Evolutionary conservation across 2,113 vertebrate genomes (phyloP), one percentile per base, ranked within the genome.

Genomic region (Brachypteracias leptosomus): DNA sequence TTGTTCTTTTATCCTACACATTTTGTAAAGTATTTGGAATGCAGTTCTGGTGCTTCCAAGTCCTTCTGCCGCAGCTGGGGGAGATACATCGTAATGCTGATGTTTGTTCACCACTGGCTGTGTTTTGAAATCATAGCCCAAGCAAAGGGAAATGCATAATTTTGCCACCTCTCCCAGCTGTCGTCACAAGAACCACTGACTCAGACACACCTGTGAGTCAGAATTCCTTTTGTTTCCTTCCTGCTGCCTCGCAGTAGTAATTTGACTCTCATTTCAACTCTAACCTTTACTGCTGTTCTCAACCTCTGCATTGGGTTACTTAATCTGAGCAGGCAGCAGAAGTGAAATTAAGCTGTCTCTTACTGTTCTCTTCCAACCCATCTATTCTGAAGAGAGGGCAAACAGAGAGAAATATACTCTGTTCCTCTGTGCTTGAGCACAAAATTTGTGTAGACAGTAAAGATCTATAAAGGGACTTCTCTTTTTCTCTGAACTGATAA

Each of bases 171-270:
- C 65, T 90, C 52, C 54, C 57, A 78, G 72, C 76, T 80, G 61
- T 68, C 18, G 21, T 84, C 95, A 81, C 61, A 74, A 95, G 93
- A 59, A 95, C 33, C 82, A 72, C 52, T 89, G 83, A 90, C 65
- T 93, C 83, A 89, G 68, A 75, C 79, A 54, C 82, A 96, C 88
- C 88, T 89, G 73, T 90, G 92, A 94, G 52, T 96, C 95, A 95
- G 81, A 94, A 89, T 92, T 89, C 94, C 61, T 85, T n/a, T 25
- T 7, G 49, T 57, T 95, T 92, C 90, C 85, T 95, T 95, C 46
- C 83, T 93, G 83, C 76, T 90, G 76, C 76, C 62, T 15, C 0
- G 8, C 67, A 35, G 76, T 44, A 68, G 21, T 71, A 65, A 58
- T 85, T 90, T 87, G 51, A 88, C 77, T 95, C 61, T 67, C 78